Conservation (phyloP, 2,888 invertebrate genomes). For the Chloroclysta siterata region DNA sequence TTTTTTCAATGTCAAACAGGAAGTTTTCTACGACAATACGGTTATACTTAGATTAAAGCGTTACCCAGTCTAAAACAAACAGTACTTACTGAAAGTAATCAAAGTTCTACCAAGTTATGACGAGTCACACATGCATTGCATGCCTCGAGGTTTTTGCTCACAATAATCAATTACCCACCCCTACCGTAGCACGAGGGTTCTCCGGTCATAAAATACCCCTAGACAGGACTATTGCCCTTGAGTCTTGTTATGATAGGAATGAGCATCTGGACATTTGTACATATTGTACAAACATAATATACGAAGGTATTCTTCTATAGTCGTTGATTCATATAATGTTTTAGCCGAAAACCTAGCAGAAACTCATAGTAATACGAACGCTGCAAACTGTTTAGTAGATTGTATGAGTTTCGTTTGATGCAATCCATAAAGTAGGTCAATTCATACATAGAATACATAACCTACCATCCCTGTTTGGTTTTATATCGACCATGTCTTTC, state of each 20-base stretch:
- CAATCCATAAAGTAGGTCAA: too few relatives aligned
- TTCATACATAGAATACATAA: too few relatives aligned
- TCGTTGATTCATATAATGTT: too few relatives aligned
- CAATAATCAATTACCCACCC: conserved; percentile 40
- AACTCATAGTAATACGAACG: too few relatives aligned
- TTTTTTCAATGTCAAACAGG: too few relatives aligned
- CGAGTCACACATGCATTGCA: conserved; percentile 35
- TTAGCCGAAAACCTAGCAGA: too few relatives aligned
- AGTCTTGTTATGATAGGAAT: conserved; percentile 13
- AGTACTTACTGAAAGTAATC: conserved; percentile 14
- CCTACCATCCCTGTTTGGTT: too few relatives aligned
- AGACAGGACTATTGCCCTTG: conserved; percentile 30
- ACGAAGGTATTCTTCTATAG: not conserved
- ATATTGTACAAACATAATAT: not conserved
- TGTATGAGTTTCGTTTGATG: too few relatives aligned
- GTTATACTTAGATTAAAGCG: conserved; percentile 14
- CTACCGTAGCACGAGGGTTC: conserved; percentile 31
- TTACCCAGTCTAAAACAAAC: conserved; percentile 16
- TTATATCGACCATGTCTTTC: too few relatives aligned
- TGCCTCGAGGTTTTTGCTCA: conserved; percentile 30
- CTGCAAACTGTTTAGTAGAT: too few relatives aligned
- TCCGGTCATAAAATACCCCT: conserved; percentile 36
- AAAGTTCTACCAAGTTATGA: conserved; percentile 18
- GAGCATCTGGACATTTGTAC: not conserved
- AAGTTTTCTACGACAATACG: not conserved